phyloP scores from a whole-genome alignment of 2,888 invertebrate genomes.

The Bombyx huttoni region DNA sequence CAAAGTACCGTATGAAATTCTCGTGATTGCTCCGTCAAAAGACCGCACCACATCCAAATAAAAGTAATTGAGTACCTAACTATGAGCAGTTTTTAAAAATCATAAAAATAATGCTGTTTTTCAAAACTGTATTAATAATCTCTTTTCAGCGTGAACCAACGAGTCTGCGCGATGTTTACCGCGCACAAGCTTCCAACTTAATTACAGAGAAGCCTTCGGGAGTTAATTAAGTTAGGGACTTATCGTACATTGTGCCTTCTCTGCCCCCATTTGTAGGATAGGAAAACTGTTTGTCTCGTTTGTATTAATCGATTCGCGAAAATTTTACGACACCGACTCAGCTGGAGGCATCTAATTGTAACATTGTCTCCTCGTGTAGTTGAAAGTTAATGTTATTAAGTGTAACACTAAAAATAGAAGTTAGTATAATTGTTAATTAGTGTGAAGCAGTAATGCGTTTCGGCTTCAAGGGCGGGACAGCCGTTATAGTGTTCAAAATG shows the following conservation, averaged over 20 bases:
- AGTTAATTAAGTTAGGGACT: constrained; percentile 29
- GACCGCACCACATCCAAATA: too few relatives aligned
- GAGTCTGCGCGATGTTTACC: neutral
- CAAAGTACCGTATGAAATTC: too few relatives aligned
- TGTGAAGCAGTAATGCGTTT: too few relatives aligned
- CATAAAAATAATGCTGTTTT: neutral
- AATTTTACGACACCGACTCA: neutral
- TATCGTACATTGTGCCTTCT: constrained; percentile 19
- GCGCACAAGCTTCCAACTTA: constrained; percentile 21
- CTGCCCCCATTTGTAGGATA: constrained; percentile 11
- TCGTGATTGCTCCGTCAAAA: too few relatives aligned
- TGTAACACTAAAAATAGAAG: too few relatives aligned
- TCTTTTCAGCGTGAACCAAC: neutral
- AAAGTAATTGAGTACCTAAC: too few relatives aligned
- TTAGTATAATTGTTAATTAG: too few relatives aligned
- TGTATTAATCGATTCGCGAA: neutral
- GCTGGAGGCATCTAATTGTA: neutral
- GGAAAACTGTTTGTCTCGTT: constrained; percentile 11
- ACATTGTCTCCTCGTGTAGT: neutral
- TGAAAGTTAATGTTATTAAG: too few relatives aligned
- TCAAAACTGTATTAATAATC: neutral
- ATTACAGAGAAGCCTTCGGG: constrained; percentile 22
- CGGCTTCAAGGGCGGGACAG: too few relatives aligned
- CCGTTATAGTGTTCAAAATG: too few relatives aligned
- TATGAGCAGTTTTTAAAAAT: neutral